Evolutionary conservation across 1,140 invertebrate species (phyloP).

Genomic region (Ceratina australensis): DNA sequence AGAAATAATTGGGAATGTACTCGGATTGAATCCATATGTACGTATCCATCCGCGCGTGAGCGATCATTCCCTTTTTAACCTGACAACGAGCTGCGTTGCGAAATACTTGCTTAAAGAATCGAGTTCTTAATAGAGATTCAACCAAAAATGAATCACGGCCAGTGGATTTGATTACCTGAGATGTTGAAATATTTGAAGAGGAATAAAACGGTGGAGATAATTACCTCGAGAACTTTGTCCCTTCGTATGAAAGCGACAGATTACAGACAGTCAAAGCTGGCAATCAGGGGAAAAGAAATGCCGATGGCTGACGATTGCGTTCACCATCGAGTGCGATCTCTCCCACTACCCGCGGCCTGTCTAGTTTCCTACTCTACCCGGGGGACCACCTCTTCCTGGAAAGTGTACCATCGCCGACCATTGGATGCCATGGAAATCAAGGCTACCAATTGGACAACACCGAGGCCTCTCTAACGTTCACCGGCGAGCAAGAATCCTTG

Average conservation of each 20-base stretch:
- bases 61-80: background rate
- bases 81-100: background rate
- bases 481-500: constrained; percentile 40
- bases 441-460: constrained; percentile 57
- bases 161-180: too few species aligned
- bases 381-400: constrained; percentile 56
- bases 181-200: too few species aligned
- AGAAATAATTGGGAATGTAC: constrained; percentile 25
- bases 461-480: constrained; percentile 34
- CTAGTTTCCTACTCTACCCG: constrained; percentile 47
- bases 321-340: constrained; percentile 51
- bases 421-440: constrained; percentile 57
- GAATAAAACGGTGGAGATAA: background rate
- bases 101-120: background rate
- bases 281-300: constrained; percentile 40
- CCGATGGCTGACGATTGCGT: constrained; percentile 59
- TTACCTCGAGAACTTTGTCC: background rate
- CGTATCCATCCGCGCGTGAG: background rate
- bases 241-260: too few species aligned
- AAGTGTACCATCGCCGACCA: constrained; percentile 54
- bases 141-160: background rate
- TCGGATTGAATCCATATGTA: constrained; percentile 5
- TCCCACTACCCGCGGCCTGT: constrained; percentile 44
- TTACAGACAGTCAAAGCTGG: background rate
- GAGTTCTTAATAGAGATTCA: background rate